These are phyloP conservation scores for Atrina japonica DNA, from an alignment of 2,888 invertebrate species.

Conservation along the genomic window DNA sequence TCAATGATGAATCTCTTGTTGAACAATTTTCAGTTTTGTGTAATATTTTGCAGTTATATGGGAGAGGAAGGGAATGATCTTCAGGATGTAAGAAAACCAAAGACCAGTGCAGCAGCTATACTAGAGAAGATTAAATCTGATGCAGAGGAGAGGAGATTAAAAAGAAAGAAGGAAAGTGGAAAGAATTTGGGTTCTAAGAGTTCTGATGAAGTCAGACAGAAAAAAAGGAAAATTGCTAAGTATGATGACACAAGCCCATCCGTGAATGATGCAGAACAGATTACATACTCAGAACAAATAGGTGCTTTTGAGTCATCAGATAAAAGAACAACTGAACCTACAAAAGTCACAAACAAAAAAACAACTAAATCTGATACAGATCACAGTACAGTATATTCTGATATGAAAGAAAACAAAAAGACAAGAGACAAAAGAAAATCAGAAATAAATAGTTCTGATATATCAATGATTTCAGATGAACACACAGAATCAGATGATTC, in stretches of 20 bases:
- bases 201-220: too few species aligned
- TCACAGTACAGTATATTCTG: not conserved
- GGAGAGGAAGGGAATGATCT: slow-evolving; percentile 42
- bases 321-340: not conserved
- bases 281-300: too few species aligned
- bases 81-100: slow-evolving; percentile 27
- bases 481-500: slow-evolving; percentile 14
- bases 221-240: too few species aligned
- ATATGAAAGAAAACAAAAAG: not conserved
- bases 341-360: slow-evolving; percentile 11
- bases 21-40: not conserved
- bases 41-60: slow-evolving; percentile 48
- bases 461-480: slow-evolving; percentile 4
- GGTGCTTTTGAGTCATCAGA: too few species aligned
- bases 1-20: too few species aligned
- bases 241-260: too few species aligned
- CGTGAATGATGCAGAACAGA: too few species aligned
- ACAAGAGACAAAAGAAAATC: not conserved
- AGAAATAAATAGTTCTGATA: slow-evolving; percentile 2
- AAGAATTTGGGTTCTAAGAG: not conserved
- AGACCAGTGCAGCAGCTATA: slow-evolving; percentile 45
- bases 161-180: not conserved
- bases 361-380: not conserved
- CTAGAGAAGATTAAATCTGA: slow-evolving; percentile 54
- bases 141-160: slow-evolving; percentile 52